A percentile compares a stretch with the other conserved stretches of the same genome.
These are phyloP conservation scores for Dioctria rufipes DNA, from an alignment of 2,888 invertebrate genomes.

Conservation along the genomic window DNA sequence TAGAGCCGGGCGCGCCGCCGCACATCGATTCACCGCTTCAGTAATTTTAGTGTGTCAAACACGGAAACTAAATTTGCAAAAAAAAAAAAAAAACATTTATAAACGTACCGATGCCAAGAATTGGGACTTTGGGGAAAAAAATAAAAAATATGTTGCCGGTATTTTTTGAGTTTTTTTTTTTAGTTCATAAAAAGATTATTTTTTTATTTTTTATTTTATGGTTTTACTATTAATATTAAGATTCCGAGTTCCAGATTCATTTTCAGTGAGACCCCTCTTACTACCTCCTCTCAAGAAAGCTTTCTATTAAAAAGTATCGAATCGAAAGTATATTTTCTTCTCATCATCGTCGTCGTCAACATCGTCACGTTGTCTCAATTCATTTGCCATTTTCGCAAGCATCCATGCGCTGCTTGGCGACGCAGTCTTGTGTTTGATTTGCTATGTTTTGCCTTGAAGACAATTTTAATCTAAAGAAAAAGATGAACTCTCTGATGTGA, in stretches of 20 bases:
- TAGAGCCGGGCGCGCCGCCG: too few species aligned
- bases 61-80: constrained; percentile 23
- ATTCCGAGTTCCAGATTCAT: not conserved
- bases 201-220: not conserved
- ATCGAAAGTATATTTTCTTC: constrained; percentile 39
- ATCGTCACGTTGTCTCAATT: not conserved
- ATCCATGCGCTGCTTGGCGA: too few species aligned
- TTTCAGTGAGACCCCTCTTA: not conserved
- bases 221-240: not conserved
- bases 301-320: constrained; percentile 6
- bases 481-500: constrained; percentile 15
- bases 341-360: not conserved
- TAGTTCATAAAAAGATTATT: constrained; percentile 49
- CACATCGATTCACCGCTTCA: constrained; percentile 21
- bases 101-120: constrained; percentile 54
- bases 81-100: constrained; percentile 42
- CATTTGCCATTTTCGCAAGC: too few species aligned
- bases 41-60: constrained; percentile 50
- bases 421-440: not conserved
- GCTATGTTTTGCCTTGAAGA: constrained; percentile 21
- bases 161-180: not conserved
- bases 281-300: constrained; percentile 16
- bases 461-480: constrained; percentile 9
- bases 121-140: constrained; percentile 18
- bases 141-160: constrained; percentile 51